Evolutionary conservation across 2,113 vertebrate genomes (phyloP).

Genomic region (Apaloderma vittatum): DNA sequence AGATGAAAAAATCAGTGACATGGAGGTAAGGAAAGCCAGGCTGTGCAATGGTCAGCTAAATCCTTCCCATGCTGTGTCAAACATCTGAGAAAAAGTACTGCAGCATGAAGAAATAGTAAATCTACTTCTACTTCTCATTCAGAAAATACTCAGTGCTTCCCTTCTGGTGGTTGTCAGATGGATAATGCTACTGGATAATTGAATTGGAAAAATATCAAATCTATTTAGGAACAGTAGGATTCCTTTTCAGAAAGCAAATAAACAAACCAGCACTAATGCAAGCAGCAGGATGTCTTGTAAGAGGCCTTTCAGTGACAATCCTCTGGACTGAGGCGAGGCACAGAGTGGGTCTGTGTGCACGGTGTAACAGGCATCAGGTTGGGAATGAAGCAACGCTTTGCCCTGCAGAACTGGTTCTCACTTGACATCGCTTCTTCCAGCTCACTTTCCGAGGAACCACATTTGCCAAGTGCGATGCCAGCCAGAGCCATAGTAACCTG

Average conservation of each 20-base stretch:
- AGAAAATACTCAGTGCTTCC: background rate
- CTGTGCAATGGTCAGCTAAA: background rate
- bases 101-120: background rate
- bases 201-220: background rate
- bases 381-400: background rate
- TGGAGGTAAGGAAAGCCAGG: background rate
- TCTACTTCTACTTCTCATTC: conserved; percentile 12
- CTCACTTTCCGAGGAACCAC: background rate
- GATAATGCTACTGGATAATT: background rate
- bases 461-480: background rate
- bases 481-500: background rate
- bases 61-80: background rate
- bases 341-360: accelerated
- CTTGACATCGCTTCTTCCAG: background rate
- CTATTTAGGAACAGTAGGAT: background rate
- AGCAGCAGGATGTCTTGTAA: background rate
- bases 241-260: background rate
- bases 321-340: background rate
- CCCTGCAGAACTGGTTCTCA: background rate
- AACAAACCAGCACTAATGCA: background rate
- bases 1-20: background rate
- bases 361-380: background rate
- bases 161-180: background rate
- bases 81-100: background rate
- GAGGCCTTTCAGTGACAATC: background rate